Evolutionary conservation across 2,113 vertebrate genomes (phyloP).

Genomic region (Phrynosoma platyrhinos): DNA sequence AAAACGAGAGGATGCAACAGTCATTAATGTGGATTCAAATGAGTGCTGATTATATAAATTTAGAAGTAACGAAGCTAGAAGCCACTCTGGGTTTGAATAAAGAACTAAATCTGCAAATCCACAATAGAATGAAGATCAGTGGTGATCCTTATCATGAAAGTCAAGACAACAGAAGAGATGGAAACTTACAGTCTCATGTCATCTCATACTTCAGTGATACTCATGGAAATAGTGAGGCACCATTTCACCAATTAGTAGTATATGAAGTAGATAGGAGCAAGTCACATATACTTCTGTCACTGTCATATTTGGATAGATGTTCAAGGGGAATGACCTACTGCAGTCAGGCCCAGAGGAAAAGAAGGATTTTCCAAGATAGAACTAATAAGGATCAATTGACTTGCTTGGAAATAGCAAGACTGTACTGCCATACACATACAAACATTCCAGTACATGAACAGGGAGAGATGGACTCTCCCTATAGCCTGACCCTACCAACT

Average conservation of each 20-base stretch:
- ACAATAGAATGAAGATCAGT: neutral
- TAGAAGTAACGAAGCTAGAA: neutral
- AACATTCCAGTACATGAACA: neutral
- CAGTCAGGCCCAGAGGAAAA: neutral
- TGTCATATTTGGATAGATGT: neutral
- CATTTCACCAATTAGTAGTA: neutral
- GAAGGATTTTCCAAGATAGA: neutral
- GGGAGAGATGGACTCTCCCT: neutral
- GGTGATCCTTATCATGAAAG: neutral
- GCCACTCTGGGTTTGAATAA: neutral
- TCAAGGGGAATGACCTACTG: neutral
- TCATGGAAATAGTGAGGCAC: neutral
- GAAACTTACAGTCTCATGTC: neutral
- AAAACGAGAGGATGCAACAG: neutral
- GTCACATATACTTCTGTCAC: neutral
- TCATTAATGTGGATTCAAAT: neutral
- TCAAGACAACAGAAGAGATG: neutral
- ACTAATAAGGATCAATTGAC: neutral
- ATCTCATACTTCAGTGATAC: neutral
- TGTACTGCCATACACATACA: neutral
- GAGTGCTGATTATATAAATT: neutral
- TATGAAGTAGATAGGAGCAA: neutral
- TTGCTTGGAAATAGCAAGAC: neutral
- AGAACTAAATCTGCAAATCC: no score
- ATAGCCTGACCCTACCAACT: neutral